Evolutionary conservation across 2,797 vertebrate genomes (phyloP).

Genomic region (Aeoliscus strigatus): DNA sequence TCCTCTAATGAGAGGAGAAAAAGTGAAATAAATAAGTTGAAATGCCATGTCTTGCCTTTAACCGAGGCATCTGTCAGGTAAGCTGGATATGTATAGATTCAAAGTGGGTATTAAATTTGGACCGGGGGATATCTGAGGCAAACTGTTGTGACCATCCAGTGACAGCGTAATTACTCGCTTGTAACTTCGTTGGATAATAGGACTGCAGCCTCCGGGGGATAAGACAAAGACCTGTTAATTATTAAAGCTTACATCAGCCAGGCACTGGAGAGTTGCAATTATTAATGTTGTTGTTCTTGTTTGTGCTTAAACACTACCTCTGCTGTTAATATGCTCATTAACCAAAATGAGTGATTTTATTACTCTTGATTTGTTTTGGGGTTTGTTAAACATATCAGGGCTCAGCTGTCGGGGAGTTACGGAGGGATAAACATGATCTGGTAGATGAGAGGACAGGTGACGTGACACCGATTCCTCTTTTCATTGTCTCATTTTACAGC

Average conservation of each 20-base stretch:
- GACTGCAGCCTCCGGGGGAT: constrained; percentile 75
- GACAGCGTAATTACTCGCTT: constrained; percentile 79
- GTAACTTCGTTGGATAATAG: constrained; percentile 81
- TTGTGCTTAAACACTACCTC: constrained; percentile 82
- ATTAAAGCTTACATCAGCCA: constrained; percentile 84
- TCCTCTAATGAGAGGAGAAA: constrained; percentile 77
- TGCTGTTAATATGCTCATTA: constrained; percentile 84
- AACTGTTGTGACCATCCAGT: constrained; percentile 76
- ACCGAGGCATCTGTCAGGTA: constrained; percentile 64
- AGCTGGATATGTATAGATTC: constrained; percentile 55
- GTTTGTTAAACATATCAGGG: constrained; percentile 72
- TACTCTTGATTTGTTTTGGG: constrained; percentile 79
- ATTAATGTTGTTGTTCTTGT: constrained; percentile 85
- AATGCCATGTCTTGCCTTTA: constrained; percentile 66
- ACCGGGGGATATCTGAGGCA: constrained; percentile 59
- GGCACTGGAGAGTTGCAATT: constrained; percentile 80
- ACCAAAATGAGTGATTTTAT: constrained; percentile 83
- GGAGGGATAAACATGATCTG: constrained; percentile 53
- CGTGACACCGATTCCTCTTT: constrained; percentile 4
- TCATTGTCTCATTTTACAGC: background rate
- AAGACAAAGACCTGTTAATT: constrained; percentile 84
- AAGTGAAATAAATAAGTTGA: constrained; percentile 78
- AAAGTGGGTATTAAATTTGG: constrained; percentile 60
- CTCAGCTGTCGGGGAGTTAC: constrained; percentile 66
- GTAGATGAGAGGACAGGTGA: constrained; percentile 45